A percentile compares a stretch with the other conserved stretches of the same genome.
phyloP scores from a whole-genome alignment of 2,797 vertebrate genomes.

The Macropus fuliginosus region DNA sequence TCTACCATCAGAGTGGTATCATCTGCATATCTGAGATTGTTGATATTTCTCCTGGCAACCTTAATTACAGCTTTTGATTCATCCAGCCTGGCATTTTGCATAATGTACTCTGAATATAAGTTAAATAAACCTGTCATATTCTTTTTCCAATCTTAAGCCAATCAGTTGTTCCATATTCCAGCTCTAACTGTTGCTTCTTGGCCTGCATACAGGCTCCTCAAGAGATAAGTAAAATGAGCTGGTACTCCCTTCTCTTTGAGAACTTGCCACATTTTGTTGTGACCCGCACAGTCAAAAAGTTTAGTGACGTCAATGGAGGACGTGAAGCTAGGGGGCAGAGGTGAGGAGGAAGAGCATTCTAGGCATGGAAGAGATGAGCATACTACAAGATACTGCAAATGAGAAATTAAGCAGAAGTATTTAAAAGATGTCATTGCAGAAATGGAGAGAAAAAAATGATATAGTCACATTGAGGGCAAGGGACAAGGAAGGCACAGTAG shows the following conservation, averaged over 20 bases:
- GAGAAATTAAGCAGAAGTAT: not conserved
- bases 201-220: not conserved
- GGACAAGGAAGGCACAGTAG: no score
- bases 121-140: not conserved
- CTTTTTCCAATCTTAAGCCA: not conserved
- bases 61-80: not conserved
- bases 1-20: no score
- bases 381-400: not conserved
- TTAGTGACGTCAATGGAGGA: not conserved
- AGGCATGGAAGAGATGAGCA: not conserved
- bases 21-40: no score
- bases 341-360: not conserved
- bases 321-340: not conserved
- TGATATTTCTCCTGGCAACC: no score
- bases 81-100: not conserved
- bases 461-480: not conserved
- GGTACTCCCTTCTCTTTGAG: not conserved
- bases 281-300: no score
- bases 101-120: not conserved
- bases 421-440: not conserved
- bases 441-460: not conserved
- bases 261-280: not conserved
- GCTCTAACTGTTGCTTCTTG: not conserved
- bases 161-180: not conserved
- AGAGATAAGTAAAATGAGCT: not conserved